These are phyloP conservation scores for Pseudopodoces humilis DNA, from an alignment of 2,113 vertebrate species.

Conservation along the genomic window DNA sequence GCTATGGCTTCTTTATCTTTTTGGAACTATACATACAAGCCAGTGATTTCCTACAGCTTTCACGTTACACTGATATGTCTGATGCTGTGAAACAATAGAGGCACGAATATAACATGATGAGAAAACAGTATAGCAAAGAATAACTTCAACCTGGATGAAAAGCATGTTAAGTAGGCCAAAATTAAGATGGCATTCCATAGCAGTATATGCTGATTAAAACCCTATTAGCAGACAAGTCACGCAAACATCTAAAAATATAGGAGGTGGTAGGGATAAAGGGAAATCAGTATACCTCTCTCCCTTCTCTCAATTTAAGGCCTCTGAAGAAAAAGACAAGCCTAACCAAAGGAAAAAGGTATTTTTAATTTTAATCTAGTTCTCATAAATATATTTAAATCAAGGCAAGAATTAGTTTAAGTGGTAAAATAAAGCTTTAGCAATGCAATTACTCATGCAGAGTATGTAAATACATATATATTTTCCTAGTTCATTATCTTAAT, in stretches of 20 bases:
- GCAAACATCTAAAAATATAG: slow-evolving; percentile 34
- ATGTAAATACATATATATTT: slow-evolving; percentile 60
- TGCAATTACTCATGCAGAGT: slow-evolving; percentile 59
- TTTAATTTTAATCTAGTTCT: slow-evolving; percentile 66
- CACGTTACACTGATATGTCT: neutral
- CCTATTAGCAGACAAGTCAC: slow-evolving; percentile 38
- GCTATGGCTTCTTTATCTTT: neutral
- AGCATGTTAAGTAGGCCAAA: slow-evolving; percentile 35
- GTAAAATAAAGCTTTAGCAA: slow-evolving; percentile 60
- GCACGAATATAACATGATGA: neutral
- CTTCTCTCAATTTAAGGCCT: slow-evolving; percentile 6
- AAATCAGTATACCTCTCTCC: neutral
- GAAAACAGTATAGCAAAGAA: neutral
- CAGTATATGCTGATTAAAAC: slow-evolving; percentile 36
- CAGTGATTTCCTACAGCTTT: neutral
- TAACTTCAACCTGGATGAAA: slow-evolving; percentile 15
- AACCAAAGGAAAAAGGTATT: slow-evolving; percentile 57
- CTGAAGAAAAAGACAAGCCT: slow-evolving; percentile 34
- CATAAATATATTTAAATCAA: slow-evolving; percentile 65
- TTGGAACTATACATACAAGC: neutral
- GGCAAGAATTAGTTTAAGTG: slow-evolving; percentile 55
- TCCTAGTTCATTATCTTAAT: slow-evolving; percentile 76
- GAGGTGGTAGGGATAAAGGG: neutral
- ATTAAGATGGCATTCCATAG: slow-evolving; percentile 22
- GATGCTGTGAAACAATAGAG: neutral